Base-by-base conservation (phyloP, 2,888 invertebrate species). In the Itoplectis maculator region DNA sequence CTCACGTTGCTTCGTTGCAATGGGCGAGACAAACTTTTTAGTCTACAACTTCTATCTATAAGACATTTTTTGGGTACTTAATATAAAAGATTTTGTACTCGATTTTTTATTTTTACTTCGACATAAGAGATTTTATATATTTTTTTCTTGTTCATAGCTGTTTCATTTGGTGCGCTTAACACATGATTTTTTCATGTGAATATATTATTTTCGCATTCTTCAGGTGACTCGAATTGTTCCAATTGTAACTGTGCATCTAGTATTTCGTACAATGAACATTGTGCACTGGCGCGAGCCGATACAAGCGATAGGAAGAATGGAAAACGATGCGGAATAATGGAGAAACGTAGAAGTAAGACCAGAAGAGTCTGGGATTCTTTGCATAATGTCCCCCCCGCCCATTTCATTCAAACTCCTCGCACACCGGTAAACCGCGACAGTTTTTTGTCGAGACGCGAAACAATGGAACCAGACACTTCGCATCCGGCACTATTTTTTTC, bases 311-410 rank as follows among this genome's bases (percentile, higher is more conserved):
- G 8, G 23, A 37, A 42, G 23, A 9, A 29, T 15, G 29, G 18
- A 75, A 69, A 37, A 37, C 47, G 47, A 61, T 40, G 35, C 13
- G 35, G 11, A 35, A 73, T 18, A 68, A 66, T 66, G 69, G 29
- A 29, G 29, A 29, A 29, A 5, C 29, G 29, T 29, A 5, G 29
- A 29, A 29, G 5, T 29, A 29, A 29, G 29, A 29, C 29, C 3
- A 29, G 29, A 29, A 65, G 54, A 61, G 81, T 81, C 82, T 59
- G 74, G 78, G 74, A 66, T 72, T 51, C 70, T 75, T 56, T 75
- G 82, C 65, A 70, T 47, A 74, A 77, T 82, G 42, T n/a, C n/a
- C 74, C 42, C 68, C 40, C 69, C 40, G 13, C 37, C 18, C 69
- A 15, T 11, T 70, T 75, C 29, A 75, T 69, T 40, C 65, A n/a